These are phyloP conservation scores for Pandemis heparana DNA, from an alignment of 2,888 invertebrate species.

Conservation along the genomic window DNA sequence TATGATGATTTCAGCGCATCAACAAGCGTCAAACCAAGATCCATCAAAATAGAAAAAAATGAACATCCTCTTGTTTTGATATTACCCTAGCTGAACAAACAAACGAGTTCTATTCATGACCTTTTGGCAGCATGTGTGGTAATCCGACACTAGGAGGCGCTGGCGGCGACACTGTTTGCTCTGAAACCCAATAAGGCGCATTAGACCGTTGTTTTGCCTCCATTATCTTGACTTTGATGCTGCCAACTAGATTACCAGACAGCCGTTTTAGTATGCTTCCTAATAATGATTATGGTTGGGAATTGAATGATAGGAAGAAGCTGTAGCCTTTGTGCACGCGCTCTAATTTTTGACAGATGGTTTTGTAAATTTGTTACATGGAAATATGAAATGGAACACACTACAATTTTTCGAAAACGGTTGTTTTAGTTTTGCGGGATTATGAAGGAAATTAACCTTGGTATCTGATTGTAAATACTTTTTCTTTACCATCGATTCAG, in stretches of 20 bases:
- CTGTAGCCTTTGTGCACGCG: background rate
- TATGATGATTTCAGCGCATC: background rate
- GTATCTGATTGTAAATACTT: no score
- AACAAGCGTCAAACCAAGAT: background rate
- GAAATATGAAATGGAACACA: background rate
- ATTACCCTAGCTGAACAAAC: conserved; percentile 67
- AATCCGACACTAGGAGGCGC: conserved; percentile 72
- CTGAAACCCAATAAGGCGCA: conserved; percentile 79
- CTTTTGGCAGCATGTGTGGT: conserved; percentile 75
- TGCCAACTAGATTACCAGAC: conserved; percentile 66
- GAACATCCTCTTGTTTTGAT: conserved; percentile 53
- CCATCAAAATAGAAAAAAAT: conserved; percentile 15
- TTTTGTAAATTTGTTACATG: background rate
- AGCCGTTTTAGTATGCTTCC: conserved; percentile 22
- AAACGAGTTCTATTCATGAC: conserved; percentile 74
- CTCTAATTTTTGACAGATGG: background rate
- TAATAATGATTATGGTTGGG: conserved; percentile 22
- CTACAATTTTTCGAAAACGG: background rate
- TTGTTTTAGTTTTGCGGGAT: background rate
- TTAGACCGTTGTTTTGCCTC: conserved; percentile 82
- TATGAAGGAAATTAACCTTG: background rate
- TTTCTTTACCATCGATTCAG: no score
- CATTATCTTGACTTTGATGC: conserved; percentile 83
- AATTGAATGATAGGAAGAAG: conserved; percentile 4
- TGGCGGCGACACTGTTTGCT: conserved; percentile 66